These are phyloP conservation scores for Lichenostomus cassidix DNA, from an alignment of 2,113 vertebrate species.

Conservation along the genomic window DNA sequence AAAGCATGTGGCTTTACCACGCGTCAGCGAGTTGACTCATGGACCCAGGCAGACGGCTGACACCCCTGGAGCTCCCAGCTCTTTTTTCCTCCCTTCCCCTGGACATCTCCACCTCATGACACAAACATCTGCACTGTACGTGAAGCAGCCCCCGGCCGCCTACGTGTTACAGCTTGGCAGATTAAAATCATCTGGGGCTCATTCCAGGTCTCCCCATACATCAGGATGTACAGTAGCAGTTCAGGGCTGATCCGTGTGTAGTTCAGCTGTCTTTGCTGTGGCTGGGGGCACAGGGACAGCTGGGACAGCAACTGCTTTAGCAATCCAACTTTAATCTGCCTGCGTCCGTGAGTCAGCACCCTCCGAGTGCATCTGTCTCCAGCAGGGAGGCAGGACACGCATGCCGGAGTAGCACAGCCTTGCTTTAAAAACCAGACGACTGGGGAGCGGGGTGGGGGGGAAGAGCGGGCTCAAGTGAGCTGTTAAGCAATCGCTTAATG, in stretches of 20 bases:
- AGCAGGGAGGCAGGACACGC: neutral
- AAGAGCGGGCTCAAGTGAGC: constrained; percentile 16
- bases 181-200: neutral
- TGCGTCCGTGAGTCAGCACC: constrained; percentile 42
- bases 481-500: constrained; percentile 46
- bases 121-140: constrained; percentile 52
- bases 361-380: constrained; percentile 51
- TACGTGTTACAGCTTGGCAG: neutral
- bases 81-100: constrained; percentile 27
- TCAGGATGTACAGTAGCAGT: neutral
- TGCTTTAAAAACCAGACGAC: neutral
- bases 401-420: neutral
- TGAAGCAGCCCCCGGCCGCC: neutral
- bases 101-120: constrained; percentile 16
- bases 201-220: neutral
- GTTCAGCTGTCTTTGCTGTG: constrained; percentile 51
- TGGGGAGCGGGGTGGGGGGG: neutral
- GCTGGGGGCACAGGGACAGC: constrained; percentile 57
- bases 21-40: constrained; percentile 58
- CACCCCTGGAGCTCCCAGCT: constrained; percentile 53
- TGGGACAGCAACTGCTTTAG: constrained; percentile 61
- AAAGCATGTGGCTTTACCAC: constrained; percentile 65
- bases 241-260: neutral
- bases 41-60: constrained; percentile 53
- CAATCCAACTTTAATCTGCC: constrained; percentile 45